phyloP scores from a whole-genome alignment of 2,888 invertebrate genomes.

The Acholoe squamosa region DNA sequence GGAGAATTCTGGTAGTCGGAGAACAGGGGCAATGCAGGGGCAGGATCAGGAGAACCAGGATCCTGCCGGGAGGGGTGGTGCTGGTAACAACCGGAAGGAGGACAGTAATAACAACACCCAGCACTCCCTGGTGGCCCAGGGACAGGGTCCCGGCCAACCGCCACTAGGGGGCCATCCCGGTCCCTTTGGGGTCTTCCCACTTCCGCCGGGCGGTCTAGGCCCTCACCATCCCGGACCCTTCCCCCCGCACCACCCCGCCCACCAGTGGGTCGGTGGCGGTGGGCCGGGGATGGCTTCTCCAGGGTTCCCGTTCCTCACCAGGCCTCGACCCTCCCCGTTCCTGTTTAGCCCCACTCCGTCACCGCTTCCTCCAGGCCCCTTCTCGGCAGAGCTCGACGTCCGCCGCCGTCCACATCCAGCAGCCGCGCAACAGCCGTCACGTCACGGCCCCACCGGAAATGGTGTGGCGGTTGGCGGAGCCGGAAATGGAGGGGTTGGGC shows the following conservation, averaged over 20 bases:
- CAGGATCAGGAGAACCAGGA: neutral
- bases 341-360: conserved; percentile 51
- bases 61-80: neutral
- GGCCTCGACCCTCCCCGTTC: conserved; percentile 49
- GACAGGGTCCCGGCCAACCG: neutral
- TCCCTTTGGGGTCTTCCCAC: neutral
- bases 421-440: neutral
- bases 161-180: neutral
- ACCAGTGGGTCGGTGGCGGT: neutral
- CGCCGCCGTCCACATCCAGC: conserved; percentile 1
- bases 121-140: neutral
- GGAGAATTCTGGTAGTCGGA: neutral
- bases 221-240: neutral
- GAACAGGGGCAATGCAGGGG: neutral
- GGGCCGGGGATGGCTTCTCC: neutral
- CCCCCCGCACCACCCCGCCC: neutral
- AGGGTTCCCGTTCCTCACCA: conserved; percentile 46
- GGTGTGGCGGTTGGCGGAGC: neutral
- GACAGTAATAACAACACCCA: conserved; percentile 42
- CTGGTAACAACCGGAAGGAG: neutral
- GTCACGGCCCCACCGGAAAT: neutral
- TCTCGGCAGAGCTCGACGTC: neutral
- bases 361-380: conserved; percentile 34
- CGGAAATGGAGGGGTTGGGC: neutral
- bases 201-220: neutral